phyloP scores from a whole-genome alignment of 2,113 vertebrate genomes.

The Bostrychus sinensis region DNA sequence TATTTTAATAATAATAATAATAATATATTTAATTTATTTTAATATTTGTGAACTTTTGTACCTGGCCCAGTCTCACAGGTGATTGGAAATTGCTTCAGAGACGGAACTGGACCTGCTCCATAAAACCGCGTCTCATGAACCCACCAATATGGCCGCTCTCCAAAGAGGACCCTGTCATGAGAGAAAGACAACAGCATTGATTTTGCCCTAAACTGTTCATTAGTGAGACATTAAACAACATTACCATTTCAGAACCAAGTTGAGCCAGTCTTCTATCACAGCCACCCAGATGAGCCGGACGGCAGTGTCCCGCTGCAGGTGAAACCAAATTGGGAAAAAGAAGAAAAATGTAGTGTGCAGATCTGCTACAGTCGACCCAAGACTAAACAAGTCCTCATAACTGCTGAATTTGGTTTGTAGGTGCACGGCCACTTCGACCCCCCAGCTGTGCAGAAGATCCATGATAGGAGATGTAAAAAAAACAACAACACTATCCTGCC shows the following conservation, averaged over 20 bases:
- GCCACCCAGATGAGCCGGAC: conserved; percentile 94
- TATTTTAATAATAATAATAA: too few species aligned
- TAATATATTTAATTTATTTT: too few species aligned
- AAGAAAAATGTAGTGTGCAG: conserved; percentile 90
- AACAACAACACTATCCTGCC: conserved; percentile 42
- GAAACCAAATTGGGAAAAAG: conserved; percentile 95
- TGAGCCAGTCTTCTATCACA: conserved; percentile 95
- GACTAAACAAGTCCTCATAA: conserved; percentile 85
- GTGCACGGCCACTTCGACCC: conserved; percentile 80
- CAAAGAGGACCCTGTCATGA: conserved; percentile 77
- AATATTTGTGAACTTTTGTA: conserved; percentile 41
- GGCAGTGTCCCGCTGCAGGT: conserved; percentile 81
- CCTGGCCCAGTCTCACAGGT: conserved; percentile 86
- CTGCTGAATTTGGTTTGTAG: conserved; percentile 84
- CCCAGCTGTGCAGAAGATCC: conserved; percentile 87
- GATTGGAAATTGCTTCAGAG: conserved; percentile 78
- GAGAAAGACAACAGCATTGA: background rate
- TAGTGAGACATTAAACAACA: background rate
- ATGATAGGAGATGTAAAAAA: conserved; percentile 67
- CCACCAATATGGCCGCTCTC: conserved; percentile 85
- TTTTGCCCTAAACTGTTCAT: accelerated
- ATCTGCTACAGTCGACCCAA: conserved; percentile 89
- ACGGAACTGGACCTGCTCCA: conserved; percentile 52
- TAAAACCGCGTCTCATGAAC: conserved; percentile 83
- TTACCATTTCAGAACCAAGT: conserved; percentile 96